Base-by-base conservation (phyloP, 2,888 invertebrate species). In the Heliothis peltigera region DNA sequence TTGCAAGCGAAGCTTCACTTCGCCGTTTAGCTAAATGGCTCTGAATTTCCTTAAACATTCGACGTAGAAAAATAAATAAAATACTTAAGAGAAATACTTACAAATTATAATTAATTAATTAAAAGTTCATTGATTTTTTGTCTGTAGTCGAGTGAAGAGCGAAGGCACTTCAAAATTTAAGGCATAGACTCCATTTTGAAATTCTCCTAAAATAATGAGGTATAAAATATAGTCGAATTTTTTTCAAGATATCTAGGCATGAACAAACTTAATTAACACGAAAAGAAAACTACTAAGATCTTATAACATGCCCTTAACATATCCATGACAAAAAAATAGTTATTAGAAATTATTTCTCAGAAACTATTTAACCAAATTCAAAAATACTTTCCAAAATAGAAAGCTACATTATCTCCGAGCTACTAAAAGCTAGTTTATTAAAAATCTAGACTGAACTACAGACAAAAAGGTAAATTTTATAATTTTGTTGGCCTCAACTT, bases 1-100 rank as follows among this genome's bases (percentile, higher is more conserved):
- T 79, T 62, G 73, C 61, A 65, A 63, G 74, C 78, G 77, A 66
- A 77, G 52, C 61, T 47, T 32, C 69, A 55, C 64, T 80, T 79
- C 85, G 85, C 86, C 86, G 86, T 84, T 85, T 82, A 85, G 81
- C 75, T 81, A 84, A 86, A 87, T 87, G 89, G 90, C 91, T 89
- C 84, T 84, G 87, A 88, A 90, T 85, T 87, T 91, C 90, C 90
- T 90, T 92, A 92, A 92, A 92, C 84, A 82, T 62, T 86, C 84
- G 84, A 87, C 76, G 75, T 84, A 80, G 75, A 83, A 90, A 89
- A 92, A 92, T 92, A 93, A 93, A 92, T 92, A 92, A 86, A 81
- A 87, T 88, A 88, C 86, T 89, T 91, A 87, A 55, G 77, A 80
- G 76, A 76, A 77, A 80, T 79, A 82, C 72, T 75, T 75, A 74